phyloP scores from a whole-genome alignment of 2,888 invertebrate genomes.

The Spialia ferax region DNA sequence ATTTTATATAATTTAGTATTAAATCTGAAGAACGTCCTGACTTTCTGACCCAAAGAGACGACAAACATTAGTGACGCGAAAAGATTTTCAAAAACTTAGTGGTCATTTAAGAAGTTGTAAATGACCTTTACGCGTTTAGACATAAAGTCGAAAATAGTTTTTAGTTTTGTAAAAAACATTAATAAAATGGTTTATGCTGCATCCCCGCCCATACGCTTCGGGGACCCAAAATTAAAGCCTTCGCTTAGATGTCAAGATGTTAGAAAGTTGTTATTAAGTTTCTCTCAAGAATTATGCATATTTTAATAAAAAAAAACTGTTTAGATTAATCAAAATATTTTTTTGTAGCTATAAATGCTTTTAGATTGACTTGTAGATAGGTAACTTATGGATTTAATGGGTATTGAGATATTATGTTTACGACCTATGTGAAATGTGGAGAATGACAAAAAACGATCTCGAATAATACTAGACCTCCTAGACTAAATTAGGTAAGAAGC shows the following conservation, averaged over 20 bases:
- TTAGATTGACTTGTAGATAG: neutral
- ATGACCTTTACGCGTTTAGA: neutral
- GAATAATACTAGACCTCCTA: no score
- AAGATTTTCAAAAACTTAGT: conserved; percentile 52
- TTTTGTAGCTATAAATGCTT: no score
- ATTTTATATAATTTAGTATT: conserved; percentile 49
- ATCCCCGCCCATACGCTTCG: conserved; percentile 60
- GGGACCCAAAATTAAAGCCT: conserved; percentile 64
- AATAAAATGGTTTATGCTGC: conserved; percentile 48
- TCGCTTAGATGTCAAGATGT: conserved; percentile 67
- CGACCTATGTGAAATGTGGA: no score
- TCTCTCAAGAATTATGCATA: conserved; percentile 51
- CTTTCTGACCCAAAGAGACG: conserved; percentile 54
- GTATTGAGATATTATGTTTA: no score
- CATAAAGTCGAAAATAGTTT: conserved; percentile 44
- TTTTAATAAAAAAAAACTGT: conserved; percentile 5
- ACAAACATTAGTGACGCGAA: conserved; percentile 57
- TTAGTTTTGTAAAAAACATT: neutral
- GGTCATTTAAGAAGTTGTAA: neutral
- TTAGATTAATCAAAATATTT: neutral
- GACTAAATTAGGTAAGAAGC: no score
- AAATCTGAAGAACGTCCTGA: conserved; percentile 50
- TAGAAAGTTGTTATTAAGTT: conserved; percentile 67
- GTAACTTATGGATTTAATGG: neutral
- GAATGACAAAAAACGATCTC: no score